A percentile compares a stretch with the other conserved stretches of the same genome.
phyloP scores from a whole-genome alignment of 2,113 vertebrate species.

The Peromyscus californicus region DNA sequence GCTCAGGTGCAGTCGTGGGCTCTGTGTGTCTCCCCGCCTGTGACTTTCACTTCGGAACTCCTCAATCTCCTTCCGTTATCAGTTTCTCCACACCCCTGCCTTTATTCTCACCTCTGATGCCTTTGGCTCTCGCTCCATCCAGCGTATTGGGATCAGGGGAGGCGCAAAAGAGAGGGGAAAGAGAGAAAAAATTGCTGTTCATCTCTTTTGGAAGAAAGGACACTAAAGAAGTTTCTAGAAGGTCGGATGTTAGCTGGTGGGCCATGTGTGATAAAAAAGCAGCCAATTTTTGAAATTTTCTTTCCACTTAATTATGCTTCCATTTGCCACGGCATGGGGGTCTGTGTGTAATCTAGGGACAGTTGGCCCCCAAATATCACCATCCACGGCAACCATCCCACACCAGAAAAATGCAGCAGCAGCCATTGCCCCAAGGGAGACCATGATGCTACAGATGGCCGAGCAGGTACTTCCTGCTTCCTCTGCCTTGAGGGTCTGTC shows the following conservation, averaged over 20 bases:
- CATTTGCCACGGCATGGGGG: background rate
- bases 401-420: background rate
- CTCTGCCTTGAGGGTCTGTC: too few relatives aligned
- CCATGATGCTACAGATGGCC: background rate
- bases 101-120: background rate
- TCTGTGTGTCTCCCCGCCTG: background rate
- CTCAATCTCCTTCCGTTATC: background rate
- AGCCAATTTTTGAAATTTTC: background rate
- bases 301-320: background rate
- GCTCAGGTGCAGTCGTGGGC: background rate
- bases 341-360: background rate
- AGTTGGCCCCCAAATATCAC: background rate
- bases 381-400: too few relatives aligned
- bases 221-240: background rate
- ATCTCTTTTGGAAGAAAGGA: background rate
- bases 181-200: rapidly evolving
- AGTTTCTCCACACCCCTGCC: background rate
- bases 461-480: background rate
- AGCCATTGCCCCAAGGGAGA: background rate
- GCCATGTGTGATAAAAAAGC: background rate
- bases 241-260: background rate
- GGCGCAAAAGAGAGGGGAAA: background rate
- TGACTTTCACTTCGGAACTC: background rate
- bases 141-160: background rate
- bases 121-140: background rate